Base-by-base conservation (phyloP, 2,113 vertebrate species). In the Cavia porcellus region DNA sequence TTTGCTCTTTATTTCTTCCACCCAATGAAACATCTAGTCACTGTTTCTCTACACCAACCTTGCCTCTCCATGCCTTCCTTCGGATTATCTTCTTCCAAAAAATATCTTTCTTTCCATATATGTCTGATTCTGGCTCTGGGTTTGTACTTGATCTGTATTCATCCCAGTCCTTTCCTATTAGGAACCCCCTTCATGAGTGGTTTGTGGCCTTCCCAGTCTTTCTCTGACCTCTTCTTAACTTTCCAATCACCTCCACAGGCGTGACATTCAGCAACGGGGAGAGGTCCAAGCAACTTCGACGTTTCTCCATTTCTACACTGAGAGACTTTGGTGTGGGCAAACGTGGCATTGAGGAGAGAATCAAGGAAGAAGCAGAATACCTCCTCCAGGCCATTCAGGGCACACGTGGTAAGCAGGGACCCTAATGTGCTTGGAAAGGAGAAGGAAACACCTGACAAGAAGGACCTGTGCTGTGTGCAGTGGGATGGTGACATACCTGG, bases 311-410 rank as follows among this genome's bases (percentile, higher is more conserved):
- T 55, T 5, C 62, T 17, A 98, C 97, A 0, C 90, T 98, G 87
- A 52, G 98, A 17, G 96, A 98, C 81, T 98, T 98, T 0, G 98
- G 98, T 0, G 45, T 98, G 70, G 97, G 98, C 55, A 98, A 97
- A 82, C 83, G 93, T 0, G 45, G 96, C 82, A 97, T 98, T 0
- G 98, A 98, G 72, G 96, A 98, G 2, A 88, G 98, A 90, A 98
- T 98, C 94, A 97, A 98, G 92, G 98, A 99, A 90, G 99, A 99
- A 97, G 99, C 99, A 22, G 70, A 3, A 88, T 98, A 99, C 96
- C 96, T 99, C 94, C 45, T 98, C 22, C 97, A 96, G n/a, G 92
- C 95, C 4, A n/a, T 99, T 1, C 70, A 89, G 1, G 84, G 50
- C 3, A 99, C 97, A 0, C 92, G 80, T 0, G 98, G 99, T 99